phyloP scores from a whole-genome alignment of 2,113 vertebrate species.

The Scophthalmus maximus region DNA sequence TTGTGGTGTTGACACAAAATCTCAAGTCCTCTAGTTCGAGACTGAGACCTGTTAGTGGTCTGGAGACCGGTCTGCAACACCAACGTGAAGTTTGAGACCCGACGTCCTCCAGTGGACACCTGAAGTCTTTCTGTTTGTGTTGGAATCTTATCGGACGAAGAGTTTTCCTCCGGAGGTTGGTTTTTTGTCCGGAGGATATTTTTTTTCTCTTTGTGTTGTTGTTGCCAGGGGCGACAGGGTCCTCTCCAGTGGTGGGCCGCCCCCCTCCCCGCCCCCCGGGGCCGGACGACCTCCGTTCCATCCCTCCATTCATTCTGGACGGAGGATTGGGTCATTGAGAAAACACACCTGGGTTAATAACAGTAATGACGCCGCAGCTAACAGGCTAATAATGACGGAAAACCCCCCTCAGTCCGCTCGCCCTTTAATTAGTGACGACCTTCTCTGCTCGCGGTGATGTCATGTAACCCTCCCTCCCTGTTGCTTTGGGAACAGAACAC shows the following conservation, averaged over 20 bases:
- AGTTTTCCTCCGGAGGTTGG: too few relatives aligned
- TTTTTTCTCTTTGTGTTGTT: constrained; percentile 31
- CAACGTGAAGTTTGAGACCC: too few relatives aligned
- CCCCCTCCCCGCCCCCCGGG: not conserved
- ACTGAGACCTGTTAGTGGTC: too few relatives aligned
- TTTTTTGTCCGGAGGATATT: too few relatives aligned
- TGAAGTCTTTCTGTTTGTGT: too few relatives aligned
- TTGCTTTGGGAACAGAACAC: constrained; percentile 13
- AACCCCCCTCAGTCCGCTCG: not conserved
- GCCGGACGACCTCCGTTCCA: not conserved
- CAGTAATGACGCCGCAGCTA: constrained; percentile 53
- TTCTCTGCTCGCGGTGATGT: constrained; percentile 50
- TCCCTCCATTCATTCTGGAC: constrained; percentile 2
- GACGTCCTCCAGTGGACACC: too few relatives aligned
- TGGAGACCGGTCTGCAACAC: too few relatives aligned
- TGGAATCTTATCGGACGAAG: too few relatives aligned
- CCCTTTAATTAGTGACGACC: constrained; percentile 50
- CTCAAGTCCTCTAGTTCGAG: too few relatives aligned
- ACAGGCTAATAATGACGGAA: constrained; percentile 61
- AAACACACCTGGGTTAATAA: constrained; percentile 69
- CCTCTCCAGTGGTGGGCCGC: not conserved
- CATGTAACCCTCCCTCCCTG: constrained; percentile 29
- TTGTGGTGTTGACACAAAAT: too few relatives aligned
- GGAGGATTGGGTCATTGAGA: constrained; percentile 63
- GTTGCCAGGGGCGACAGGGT: constrained; percentile 20